Conservation (phyloP, 2,888 invertebrate species). For the Listrodromus nycthemerus region DNA sequence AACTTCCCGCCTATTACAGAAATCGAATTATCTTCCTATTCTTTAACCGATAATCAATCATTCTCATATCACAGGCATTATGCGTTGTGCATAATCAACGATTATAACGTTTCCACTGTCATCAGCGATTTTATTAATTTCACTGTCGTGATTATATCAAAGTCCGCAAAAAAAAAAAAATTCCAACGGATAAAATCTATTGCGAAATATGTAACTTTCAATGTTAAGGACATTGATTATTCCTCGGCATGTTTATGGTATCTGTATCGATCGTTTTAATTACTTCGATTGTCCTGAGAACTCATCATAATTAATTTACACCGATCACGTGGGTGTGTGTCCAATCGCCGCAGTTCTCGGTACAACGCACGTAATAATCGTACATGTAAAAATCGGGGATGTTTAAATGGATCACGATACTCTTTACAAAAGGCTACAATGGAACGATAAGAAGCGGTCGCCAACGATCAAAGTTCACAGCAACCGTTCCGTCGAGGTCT, state of each 20-base stretch:
- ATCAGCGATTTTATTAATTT: background rate
- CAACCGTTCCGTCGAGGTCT: constrained; percentile 30
- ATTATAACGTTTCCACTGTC: background rate
- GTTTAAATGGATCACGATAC: constrained; percentile 62
- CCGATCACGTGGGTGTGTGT: background rate
- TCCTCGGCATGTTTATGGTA: background rate
- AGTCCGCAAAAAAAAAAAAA: background rate
- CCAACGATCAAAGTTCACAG: constrained; percentile 65
- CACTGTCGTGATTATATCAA: background rate
- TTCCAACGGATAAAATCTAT: no score
- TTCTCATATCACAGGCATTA: background rate
- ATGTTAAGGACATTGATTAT: background rate
- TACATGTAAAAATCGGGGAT: constrained; percentile 44
- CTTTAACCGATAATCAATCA: background rate
- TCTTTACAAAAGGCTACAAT: constrained; percentile 50
- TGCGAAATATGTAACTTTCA: background rate
- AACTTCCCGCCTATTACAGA: no score
- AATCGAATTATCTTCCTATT: background rate
- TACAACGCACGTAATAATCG: constrained; percentile 27
- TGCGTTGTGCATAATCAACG: background rate
- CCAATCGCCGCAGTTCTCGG: constrained; percentile 17
- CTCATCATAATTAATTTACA: background rate
- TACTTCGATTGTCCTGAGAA: background rate
- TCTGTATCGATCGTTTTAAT: background rate
- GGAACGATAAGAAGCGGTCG: constrained; percentile 62